A percentile compares a stretch with the other conserved stretches of the same genome.
phyloP scores from a whole-genome alignment of 2,888 invertebrate species.

The Erpobdella octoculata region DNA sequence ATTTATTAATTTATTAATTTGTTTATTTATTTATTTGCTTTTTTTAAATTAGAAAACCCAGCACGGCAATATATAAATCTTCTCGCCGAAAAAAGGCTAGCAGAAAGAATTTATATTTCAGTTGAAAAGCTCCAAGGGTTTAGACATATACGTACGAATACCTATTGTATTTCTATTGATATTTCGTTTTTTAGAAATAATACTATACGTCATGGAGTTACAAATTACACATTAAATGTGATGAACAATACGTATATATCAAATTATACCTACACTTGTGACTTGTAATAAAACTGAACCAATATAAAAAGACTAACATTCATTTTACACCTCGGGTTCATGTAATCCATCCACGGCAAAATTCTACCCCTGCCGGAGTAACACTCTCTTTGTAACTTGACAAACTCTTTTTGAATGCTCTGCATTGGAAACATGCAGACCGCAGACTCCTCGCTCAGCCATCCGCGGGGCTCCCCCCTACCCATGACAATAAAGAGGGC shows the following conservation, averaged over 20 bases:
- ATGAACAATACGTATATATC: too few species aligned
- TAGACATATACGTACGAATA: too few species aligned
- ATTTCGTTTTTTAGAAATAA: too few species aligned
- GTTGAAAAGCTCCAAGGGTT: too few species aligned
- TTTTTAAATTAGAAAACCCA: too few species aligned
- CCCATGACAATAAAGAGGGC: constrained; percentile 33
- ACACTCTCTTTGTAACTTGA: constrained; percentile 35
- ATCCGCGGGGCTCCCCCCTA: neutral
- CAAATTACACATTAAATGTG: too few species aligned
- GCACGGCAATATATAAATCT: too few species aligned
- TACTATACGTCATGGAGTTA: too few species aligned
- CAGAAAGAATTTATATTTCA: too few species aligned
- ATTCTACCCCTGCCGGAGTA: constrained; percentile 33
- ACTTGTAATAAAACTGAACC: neutral
- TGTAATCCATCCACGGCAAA: constrained; percentile 34
- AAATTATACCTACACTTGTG: too few species aligned
- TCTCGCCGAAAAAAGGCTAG: too few species aligned
- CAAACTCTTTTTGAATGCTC: constrained; percentile 32
- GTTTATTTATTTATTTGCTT: neutral
- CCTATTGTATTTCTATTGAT: too few species aligned
- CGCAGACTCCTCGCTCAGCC: constrained; percentile 27
- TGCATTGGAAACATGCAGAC: constrained; percentile 36
- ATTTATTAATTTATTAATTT: neutral
- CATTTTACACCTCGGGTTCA: constrained; percentile 24
- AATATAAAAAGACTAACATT: constrained; percentile 31